Evolutionary conservation across 2,113 vertebrate genomes (phyloP).

Genomic region (Laticauda colubrina): DNA sequence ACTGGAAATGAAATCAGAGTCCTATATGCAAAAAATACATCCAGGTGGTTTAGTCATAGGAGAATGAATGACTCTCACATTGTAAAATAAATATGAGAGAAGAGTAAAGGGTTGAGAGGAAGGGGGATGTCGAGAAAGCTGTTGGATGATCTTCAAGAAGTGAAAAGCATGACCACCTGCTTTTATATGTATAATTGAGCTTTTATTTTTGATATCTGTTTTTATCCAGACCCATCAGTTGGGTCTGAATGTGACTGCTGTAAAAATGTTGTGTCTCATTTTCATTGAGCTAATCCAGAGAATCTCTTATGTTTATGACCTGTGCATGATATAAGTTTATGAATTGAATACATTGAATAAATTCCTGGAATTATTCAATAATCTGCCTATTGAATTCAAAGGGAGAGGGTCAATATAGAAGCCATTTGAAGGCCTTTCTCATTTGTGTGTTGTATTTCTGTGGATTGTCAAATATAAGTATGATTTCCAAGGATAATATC

Average conservation of each 20-base stretch:
- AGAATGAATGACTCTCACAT: background rate
- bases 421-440: background rate
- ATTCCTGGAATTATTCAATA: background rate
- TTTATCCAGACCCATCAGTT: background rate
- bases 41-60: background rate
- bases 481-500: constrained; percentile 17
- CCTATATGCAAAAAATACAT: background rate
- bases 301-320: background rate
- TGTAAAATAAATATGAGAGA: background rate
- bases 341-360: background rate
- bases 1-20: background rate
- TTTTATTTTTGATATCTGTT: background rate
- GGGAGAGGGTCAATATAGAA: background rate
- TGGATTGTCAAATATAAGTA: background rate
- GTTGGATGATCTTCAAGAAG: background rate
- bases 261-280: background rate
- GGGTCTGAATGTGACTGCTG: background rate
- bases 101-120: background rate
- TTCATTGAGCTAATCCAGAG: rapidly evolving
- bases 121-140: background rate
- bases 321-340: background rate
- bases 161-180: background rate
- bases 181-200: background rate
- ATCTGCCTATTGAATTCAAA: background rate
- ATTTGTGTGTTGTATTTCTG: background rate